phyloP scores from a whole-genome alignment of 2,113 vertebrate species.

The Esox niger region DNA sequence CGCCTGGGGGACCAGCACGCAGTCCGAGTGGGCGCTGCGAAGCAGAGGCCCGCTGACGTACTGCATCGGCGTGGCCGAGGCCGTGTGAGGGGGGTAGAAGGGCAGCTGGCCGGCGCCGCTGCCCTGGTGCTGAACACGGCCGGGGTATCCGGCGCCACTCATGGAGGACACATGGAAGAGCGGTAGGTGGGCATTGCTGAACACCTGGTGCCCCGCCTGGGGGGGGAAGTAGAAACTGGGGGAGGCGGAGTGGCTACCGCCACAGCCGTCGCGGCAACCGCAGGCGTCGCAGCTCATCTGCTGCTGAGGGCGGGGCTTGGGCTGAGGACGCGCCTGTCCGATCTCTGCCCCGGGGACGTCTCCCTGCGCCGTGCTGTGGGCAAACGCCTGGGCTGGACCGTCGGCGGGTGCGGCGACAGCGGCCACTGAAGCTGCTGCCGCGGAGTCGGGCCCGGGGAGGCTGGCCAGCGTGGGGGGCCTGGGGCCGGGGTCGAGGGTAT shows the following conservation, averaged over 20 bases:
- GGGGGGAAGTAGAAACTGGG: constrained; percentile 79
- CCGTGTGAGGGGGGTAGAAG: constrained; percentile 74
- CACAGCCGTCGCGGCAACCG: constrained; percentile 83
- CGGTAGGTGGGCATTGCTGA: constrained; percentile 74
- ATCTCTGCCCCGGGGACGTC: constrained; percentile 63
- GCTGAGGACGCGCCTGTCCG: constrained; percentile 4
- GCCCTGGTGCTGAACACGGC: constrained; percentile 70
- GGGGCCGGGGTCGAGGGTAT: constrained; percentile 61
- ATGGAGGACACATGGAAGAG: constrained; percentile 77
- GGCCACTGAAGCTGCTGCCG: no score
- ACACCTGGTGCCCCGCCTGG: constrained; percentile 79
- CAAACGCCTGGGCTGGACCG: constrained; percentile 73
- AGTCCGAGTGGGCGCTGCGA: constrained; percentile 68
- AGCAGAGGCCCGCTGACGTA: constrained; percentile 77
- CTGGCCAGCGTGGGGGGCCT: constrained; percentile 56
- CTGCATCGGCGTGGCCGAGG: constrained; percentile 57
- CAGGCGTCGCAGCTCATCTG: constrained; percentile 78
- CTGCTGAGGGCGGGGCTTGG: constrained; percentile 53
- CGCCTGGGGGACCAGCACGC: constrained; percentile 80
- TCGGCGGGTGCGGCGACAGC: constrained; percentile 18
- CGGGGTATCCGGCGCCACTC: constrained; percentile 86
- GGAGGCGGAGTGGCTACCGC: constrained; percentile 66
- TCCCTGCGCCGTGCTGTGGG: constrained; percentile 80
- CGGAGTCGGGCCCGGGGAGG: constrained; percentile 60
- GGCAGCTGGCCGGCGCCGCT: constrained; percentile 77